phyloP scores from a whole-genome alignment of 2,888 invertebrate species.

The Limenitis camilla region DNA sequence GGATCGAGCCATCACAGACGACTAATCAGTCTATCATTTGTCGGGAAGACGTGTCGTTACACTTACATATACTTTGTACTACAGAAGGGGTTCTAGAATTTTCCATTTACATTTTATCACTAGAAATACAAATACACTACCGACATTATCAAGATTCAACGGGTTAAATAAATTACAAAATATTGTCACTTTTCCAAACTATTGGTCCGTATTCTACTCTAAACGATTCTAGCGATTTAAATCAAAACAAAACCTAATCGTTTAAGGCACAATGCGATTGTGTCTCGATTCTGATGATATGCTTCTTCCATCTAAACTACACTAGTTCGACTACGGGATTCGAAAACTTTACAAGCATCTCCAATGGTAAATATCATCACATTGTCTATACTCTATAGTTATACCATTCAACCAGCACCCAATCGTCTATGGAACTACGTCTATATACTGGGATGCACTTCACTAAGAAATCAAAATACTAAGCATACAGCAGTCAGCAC shows the following conservation, averaged over 20 bases:
- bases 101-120: slow-evolving; percentile 36
- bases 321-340: slow-evolving; percentile 50
- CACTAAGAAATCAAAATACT: slow-evolving; percentile 50
- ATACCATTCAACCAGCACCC: slow-evolving; percentile 58
- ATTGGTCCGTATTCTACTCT: slow-evolving; percentile 65
- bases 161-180: slow-evolving; percentile 63
- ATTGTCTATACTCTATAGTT: slow-evolving; percentile 28
- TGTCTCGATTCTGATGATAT: slow-evolving; percentile 64
- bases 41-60: slow-evolving; percentile 55
- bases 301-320: slow-evolving; percentile 39
- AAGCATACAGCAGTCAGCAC: slow-evolving; percentile 33
- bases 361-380: slow-evolving; percentile 34
- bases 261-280: slow-evolving; percentile 66
- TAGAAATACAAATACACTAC: slow-evolving; percentile 46
- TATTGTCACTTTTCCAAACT: slow-evolving; percentile 55
- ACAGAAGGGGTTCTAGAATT: slow-evolving; percentile 44
- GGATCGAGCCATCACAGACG: slow-evolving; percentile 38
- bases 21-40: slow-evolving; percentile 63
- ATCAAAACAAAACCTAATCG: slow-evolving; percentile 37
- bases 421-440: slow-evolving; percentile 50
- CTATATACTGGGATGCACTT: slow-evolving; percentile 72
- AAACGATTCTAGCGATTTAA: slow-evolving; percentile 36
- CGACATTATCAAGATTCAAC: no score
- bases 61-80: slow-evolving; percentile 58
- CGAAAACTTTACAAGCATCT: slow-evolving; percentile 44